A percentile compares a stretch with the other conserved stretches of the same genome.
phyloP scores from a whole-genome alignment of 2,888 invertebrate species.

The Achlya flavicornis region DNA sequence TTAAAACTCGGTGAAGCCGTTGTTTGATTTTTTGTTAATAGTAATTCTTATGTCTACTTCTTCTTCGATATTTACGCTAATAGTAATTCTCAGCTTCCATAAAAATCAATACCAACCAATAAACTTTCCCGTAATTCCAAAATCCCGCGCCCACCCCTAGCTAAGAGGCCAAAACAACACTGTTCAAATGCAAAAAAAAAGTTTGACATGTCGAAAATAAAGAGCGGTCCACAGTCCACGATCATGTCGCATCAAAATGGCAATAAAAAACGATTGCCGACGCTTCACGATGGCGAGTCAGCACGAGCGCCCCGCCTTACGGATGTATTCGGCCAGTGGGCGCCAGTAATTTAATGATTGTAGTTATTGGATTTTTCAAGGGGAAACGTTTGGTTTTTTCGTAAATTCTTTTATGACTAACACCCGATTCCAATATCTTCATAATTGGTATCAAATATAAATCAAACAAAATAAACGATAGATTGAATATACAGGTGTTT shows the following conservation, averaged over 20 bases:
- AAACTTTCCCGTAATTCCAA: not conserved
- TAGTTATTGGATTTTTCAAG: not conserved
- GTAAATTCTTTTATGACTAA: not conserved
- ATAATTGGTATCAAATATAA: no score
- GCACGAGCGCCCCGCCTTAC: conserved; percentile 49
- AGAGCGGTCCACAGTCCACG: conserved; percentile 15
- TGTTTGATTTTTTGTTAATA: no score
- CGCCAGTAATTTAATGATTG: conserved; percentile 27
- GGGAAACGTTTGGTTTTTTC: not conserved
- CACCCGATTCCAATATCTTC: no score
- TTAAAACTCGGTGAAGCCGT: no score
- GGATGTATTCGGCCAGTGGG: conserved; percentile 30
- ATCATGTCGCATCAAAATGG: conserved; percentile 32
- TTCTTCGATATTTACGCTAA: no score
- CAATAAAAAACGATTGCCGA: conserved; percentile 53
- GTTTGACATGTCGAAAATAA: not conserved
- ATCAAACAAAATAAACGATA: no score
- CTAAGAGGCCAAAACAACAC: not conserved
- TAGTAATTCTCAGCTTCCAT: no score
- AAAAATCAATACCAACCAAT: not conserved
- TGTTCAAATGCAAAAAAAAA: not conserved
- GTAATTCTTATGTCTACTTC: no score
- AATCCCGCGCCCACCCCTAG: not conserved
- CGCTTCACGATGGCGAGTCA: conserved; percentile 39
- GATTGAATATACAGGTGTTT: no score